A percentile compares a stretch with the other conserved stretches of the same genome.
phyloP scores from a whole-genome alignment of 2,888 invertebrate genomes.

The Drosophila histrio region DNA sequence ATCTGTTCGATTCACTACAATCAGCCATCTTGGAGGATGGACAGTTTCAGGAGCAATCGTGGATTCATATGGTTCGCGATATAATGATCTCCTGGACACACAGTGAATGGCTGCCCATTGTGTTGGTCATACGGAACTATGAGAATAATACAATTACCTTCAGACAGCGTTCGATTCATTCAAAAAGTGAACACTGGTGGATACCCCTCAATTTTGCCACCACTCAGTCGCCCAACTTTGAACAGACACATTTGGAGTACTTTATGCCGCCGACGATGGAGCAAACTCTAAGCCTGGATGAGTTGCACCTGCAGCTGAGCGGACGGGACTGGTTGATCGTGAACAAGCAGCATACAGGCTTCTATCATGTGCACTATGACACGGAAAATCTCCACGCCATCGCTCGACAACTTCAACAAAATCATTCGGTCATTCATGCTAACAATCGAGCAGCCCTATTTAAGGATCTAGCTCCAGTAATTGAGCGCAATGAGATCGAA shows the following conservation, averaged over 20 bases:
- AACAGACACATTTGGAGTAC: conserved; percentile 74
- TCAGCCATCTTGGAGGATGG: conserved; percentile 65
- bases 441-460: conserved; percentile 93
- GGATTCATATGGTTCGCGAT: conserved; percentile 83
- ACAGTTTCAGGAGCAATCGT: conserved; percentile 53
- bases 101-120: conserved; percentile 87
- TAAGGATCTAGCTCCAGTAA: conserved; percentile 88
- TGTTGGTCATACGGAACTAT: conserved; percentile 85
- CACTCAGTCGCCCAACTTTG: conserved; percentile 65
- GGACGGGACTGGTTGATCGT: conserved; percentile 82
- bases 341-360: conserved; percentile 83
- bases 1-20: conserved; percentile 80
- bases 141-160: conserved; percentile 85
- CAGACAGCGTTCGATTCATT: conserved; percentile 84
- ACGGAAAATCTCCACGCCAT: conserved; percentile 87
- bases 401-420: conserved; percentile 86
- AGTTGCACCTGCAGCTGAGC: conserved; percentile 67
- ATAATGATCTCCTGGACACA: conserved; percentile 87
- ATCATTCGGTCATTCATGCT: conserved; percentile 88
- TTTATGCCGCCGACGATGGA: conserved; percentile 79
- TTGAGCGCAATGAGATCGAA: conserved; percentile 87
- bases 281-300: conserved; percentile 62
- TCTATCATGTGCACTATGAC: conserved; percentile 90
- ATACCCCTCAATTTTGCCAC: conserved; percentile 83
- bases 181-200: conserved; percentile 76